phyloP scores from a whole-genome alignment of 2,888 invertebrate species.

The Leuctra nigra region DNA sequence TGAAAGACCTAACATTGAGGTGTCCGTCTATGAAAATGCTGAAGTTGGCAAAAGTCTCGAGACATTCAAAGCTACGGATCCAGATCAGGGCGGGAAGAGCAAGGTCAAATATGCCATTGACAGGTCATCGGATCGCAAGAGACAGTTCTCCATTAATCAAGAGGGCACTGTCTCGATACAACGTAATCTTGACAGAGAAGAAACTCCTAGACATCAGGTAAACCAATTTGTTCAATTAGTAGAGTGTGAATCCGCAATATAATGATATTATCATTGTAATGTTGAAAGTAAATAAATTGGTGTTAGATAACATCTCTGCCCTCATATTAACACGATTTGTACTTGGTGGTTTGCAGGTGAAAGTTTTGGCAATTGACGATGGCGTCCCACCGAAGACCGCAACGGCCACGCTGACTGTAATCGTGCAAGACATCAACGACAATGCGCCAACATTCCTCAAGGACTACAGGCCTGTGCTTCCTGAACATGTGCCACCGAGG shows the following conservation, averaged over 20 bases:
- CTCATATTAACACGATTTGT: background rate
- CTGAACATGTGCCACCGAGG: slow-evolving; percentile 86
- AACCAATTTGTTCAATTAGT: too few species aligned
- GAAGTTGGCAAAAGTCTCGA: slow-evolving; percentile 85
- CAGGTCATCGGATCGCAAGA: slow-evolving; percentile 44
- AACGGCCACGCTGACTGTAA: slow-evolving; percentile 87
- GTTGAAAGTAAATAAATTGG: too few species aligned
- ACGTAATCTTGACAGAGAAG: slow-evolving; percentile 85
- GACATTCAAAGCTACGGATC: slow-evolving; percentile 92
- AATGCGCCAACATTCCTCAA: slow-evolving; percentile 90
- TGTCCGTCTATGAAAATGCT: slow-evolving; percentile 86
- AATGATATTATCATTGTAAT: too few species aligned
- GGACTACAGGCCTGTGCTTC: slow-evolving; percentile 86
- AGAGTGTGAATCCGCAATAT: too few species aligned
- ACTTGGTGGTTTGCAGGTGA: slow-evolving; percentile 50
- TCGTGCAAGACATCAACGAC: slow-evolving; percentile 92
- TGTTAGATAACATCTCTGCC: too few species aligned
- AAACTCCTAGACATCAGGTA: slow-evolving; percentile 85
- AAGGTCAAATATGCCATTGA: slow-evolving; percentile 51
- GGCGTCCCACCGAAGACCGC: slow-evolving; percentile 90
- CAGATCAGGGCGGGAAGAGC: slow-evolving; percentile 90
- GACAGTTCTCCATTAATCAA: slow-evolving; percentile 47
- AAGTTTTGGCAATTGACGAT: slow-evolving; percentile 92
- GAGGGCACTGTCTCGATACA: slow-evolving; percentile 89
- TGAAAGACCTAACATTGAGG: slow-evolving; percentile 88